These are phyloP conservation scores for Rallus limicola DNA, from an alignment of 2,113 vertebrate genomes.

Conservation along the genomic window DNA sequence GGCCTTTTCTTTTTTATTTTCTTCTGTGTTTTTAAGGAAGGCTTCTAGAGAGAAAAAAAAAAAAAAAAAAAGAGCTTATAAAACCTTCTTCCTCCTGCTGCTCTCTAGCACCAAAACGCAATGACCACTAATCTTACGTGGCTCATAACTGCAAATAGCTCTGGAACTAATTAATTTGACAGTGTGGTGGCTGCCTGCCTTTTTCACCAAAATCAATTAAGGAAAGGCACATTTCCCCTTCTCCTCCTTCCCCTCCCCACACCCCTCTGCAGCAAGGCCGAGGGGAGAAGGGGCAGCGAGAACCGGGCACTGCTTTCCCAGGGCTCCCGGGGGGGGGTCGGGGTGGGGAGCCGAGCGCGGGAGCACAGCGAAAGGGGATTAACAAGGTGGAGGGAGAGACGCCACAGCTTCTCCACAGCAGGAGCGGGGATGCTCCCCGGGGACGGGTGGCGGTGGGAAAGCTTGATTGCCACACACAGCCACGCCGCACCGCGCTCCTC, in stretches of 20 bases:
- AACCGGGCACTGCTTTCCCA: constrained; percentile 53
- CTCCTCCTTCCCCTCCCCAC: neutral
- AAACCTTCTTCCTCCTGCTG: neutral
- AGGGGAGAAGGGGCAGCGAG: neutral
- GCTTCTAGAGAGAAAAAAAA: neutral
- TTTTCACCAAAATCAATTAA: constrained; percentile 59
- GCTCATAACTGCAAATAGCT: constrained; percentile 35
- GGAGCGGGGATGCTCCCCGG: constrained; percentile 33
- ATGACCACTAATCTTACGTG: neutral
- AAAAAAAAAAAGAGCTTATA: neutral
- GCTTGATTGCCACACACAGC: constrained; percentile 63
- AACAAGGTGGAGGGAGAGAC: constrained; percentile 22
- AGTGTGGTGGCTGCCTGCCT: neutral
- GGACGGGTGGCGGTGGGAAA: constrained; percentile 68
- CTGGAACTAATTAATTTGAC: constrained; percentile 55
- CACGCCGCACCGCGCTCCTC: constrained; percentile 17
- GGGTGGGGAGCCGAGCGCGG: neutral
- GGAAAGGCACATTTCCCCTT: constrained; percentile 27
- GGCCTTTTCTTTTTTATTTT: neutral
- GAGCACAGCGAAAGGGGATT: constrained; percentile 48
- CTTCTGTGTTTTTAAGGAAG: neutral
- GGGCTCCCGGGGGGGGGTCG: neutral
- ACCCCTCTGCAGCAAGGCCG: neutral
- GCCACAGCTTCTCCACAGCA: neutral
- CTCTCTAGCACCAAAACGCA: neutral